phyloP scores from a whole-genome alignment of 2,888 invertebrate species.

The Ceramica pisi region DNA sequence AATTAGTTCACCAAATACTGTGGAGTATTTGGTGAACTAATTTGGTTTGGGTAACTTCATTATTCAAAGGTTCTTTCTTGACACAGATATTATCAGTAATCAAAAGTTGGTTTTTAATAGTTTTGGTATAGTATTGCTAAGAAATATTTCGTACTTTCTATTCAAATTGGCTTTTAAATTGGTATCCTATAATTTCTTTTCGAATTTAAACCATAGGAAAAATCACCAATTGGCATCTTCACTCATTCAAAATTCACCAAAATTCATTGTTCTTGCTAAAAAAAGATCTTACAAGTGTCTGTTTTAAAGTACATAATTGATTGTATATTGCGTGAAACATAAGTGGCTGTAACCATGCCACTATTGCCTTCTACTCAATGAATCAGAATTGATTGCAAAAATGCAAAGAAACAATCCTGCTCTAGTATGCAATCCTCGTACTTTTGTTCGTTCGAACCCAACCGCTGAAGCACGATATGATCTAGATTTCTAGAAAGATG shows the following conservation, averaged over 20 bases:
- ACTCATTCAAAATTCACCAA: conserved; percentile 60
- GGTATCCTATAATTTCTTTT: neutral
- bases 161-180: conserved; percentile 29
- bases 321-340: conserved; percentile 8
- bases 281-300: neutral
- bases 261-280: conserved; percentile 18
- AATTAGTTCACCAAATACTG: too few species aligned
- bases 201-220: neutral
- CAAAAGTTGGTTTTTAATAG: neutral
- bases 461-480: neutral
- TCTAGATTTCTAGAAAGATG: conserved; percentile 22
- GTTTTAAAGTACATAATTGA: conserved; percentile 6
- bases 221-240: conserved; percentile 61
- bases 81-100: conserved; percentile 32
- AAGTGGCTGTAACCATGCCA: conserved; percentile 7
- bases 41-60: neutral
- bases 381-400: conserved; percentile 34
- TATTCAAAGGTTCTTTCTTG: conserved; percentile 15
- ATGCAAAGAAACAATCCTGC: neutral
- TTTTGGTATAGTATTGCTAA: neutral
- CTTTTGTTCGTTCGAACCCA: conserved; percentile 1
- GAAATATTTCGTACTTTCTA: conserved; percentile 10
- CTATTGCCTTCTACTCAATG: conserved; percentile 30
- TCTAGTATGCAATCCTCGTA: neutral
- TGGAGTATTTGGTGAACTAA: neutral